Conservation (phyloP, 2,797 vertebrate genomes). For the Chloroceryle amazona region DNA sequence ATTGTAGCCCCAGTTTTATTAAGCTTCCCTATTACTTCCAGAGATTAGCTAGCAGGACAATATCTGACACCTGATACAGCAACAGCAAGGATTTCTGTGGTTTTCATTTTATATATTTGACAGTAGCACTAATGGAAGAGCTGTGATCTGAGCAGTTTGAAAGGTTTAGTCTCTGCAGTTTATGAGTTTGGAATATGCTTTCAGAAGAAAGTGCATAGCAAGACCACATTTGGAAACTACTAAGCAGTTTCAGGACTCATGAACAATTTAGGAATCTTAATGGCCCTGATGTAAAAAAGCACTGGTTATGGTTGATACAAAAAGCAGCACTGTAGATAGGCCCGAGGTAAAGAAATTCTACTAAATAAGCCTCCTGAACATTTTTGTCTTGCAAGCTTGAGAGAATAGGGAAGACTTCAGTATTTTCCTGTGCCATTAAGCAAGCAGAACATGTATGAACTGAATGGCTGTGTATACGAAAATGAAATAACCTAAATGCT, state of each 20-base stretch:
- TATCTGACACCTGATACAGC: slow-evolving; percentile 43
- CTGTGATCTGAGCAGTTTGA: not conserved
- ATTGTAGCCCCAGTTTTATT: slow-evolving; percentile 41
- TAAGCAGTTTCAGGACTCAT: not conserved
- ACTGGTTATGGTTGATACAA: not conserved
- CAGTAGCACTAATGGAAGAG: slow-evolving; percentile 46
- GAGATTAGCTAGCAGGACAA: slow-evolving; percentile 46
- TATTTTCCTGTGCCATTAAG: not conserved
- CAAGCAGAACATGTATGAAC: not conserved
- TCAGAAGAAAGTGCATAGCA: not conserved
- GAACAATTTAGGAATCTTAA: not conserved
- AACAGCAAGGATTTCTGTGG: slow-evolving; percentile 44
- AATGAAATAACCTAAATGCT: not conserved
- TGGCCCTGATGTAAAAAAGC: not conserved
- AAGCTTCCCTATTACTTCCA: slow-evolving; percentile 46
- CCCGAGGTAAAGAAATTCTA: not conserved
- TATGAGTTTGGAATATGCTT: slow-evolving; percentile 19
- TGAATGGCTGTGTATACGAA: not conserved
- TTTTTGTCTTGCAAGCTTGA: not conserved
- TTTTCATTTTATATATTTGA: slow-evolving; percentile 56
- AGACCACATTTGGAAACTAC: not conserved
- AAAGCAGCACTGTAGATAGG: not conserved
- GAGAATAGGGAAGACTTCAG: not conserved
- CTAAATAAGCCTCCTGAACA: not conserved
- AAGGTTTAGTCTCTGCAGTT: slow-evolving; percentile 36